Conservation (phyloP, 2,113 vertebrate species). For the Antechinus flavipes region DNA sequence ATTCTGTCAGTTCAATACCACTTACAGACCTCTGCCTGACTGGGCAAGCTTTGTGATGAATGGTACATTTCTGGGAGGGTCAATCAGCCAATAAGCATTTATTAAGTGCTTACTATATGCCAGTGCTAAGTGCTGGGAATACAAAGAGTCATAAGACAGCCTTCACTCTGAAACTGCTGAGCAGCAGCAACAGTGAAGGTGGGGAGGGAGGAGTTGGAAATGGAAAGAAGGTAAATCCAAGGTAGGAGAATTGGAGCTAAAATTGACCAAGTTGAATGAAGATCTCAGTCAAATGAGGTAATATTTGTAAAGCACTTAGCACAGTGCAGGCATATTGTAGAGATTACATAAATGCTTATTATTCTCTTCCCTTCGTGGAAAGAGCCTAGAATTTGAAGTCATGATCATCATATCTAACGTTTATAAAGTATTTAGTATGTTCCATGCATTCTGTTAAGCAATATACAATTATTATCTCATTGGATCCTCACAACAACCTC, state of each 20-base stretch:
- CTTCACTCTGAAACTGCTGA: too few species aligned
- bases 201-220: not conserved
- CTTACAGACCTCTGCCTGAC: not conserved
- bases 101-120: not conserved
- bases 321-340: not conserved
- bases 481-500: not conserved
- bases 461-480: not conserved
- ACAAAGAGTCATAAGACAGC: not conserved
- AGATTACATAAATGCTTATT: not conserved
- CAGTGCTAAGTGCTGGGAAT: not conserved
- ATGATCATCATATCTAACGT: not conserved
- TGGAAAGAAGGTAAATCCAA: not conserved
- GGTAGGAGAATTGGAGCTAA: not conserved
- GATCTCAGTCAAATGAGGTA: not conserved
- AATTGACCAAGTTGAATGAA: not conserved
- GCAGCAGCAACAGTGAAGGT: accelerated
- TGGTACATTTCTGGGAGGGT: not conserved
- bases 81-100: not conserved
- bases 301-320: not conserved
- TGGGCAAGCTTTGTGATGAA: not conserved
- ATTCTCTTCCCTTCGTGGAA: not conserved
- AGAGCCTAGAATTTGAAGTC: not conserved
- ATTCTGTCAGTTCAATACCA: not conserved
- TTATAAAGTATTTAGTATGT: not conserved
- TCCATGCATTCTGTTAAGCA: not conserved